Evolutionary conservation across 2,888 invertebrate species (phyloP).

Genomic region (Beris morrisii): DNA sequence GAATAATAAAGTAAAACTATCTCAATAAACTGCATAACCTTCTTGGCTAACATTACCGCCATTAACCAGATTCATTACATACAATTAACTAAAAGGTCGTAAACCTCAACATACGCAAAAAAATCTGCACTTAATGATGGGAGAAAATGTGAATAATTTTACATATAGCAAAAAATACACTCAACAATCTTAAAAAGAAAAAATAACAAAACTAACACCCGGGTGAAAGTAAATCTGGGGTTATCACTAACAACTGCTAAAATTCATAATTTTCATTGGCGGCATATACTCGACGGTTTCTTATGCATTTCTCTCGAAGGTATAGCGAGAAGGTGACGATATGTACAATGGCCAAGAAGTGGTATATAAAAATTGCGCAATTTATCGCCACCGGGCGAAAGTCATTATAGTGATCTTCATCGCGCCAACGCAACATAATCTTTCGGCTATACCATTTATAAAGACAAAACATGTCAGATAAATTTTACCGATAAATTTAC

Average conservation of each 20-base stretch:
- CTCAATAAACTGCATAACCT: too few relatives aligned
- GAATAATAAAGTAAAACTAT: too few relatives aligned
- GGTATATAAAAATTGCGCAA: slow-evolving; percentile 14
- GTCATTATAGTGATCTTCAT: slow-evolving; percentile 31
- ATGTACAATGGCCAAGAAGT: not conserved
- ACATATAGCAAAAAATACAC: too few relatives aligned
- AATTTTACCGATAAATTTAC: slow-evolving; percentile 30
- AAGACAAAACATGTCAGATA: slow-evolving; percentile 32
- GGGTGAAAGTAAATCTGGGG: slow-evolving; percentile 24
- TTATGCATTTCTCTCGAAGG: too few relatives aligned
- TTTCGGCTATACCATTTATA: slow-evolving; percentile 19
- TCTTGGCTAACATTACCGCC: too few relatives aligned
- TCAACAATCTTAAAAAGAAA: not conserved
- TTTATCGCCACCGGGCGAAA: slow-evolving; percentile 29
- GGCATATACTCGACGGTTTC: not conserved
- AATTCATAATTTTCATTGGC: not conserved
- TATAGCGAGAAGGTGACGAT: too few relatives aligned
- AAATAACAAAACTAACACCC: slow-evolving; percentile 7
- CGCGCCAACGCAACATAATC: slow-evolving; percentile 21
- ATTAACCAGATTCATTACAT: too few relatives aligned
- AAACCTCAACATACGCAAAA: too few relatives aligned
- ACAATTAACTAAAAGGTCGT: too few relatives aligned
- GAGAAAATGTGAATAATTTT: too few relatives aligned
- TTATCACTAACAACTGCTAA: slow-evolving; percentile 2
- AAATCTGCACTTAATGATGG: too few relatives aligned